Evolutionary conservation across 2,797 vertebrate species (phyloP).

Genomic region (Sebastiscus tertius): DNA sequence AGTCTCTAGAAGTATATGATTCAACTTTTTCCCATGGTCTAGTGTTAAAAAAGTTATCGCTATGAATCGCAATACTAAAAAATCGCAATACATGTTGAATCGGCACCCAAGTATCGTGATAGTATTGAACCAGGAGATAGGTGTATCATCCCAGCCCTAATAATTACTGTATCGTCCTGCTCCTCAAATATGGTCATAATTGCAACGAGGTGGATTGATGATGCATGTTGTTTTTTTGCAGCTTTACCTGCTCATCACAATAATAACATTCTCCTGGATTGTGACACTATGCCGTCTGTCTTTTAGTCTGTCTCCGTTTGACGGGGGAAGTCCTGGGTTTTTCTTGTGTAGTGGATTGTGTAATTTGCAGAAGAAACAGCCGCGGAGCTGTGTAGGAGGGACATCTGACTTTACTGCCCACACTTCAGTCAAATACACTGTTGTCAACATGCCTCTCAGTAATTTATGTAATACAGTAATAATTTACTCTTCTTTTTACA

Average conservation of each 20-base stretch:
- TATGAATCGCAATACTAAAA: too few species aligned
- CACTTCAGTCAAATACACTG: conserved; percentile 15
- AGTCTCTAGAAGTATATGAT: too few species aligned
- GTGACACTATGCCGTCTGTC: not conserved
- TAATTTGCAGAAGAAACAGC: conserved; percentile 19
- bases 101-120: too few species aligned
- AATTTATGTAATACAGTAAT: not conserved
- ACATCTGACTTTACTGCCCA: conserved; percentile 17
- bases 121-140: too few species aligned
- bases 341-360: not conserved
- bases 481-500: not conserved
- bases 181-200: not conserved
- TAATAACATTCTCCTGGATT: not conserved
- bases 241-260: not conserved
- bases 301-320: not conserved
- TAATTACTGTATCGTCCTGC: too few species aligned
- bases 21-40: too few species aligned
- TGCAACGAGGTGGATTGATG: not conserved
- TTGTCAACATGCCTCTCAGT: conserved; percentile 1
- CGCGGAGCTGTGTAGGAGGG: conserved; percentile 21
- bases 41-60: too few species aligned
- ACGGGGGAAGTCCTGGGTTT: not conserved
- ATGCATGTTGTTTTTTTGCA: not conserved
- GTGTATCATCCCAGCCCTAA: too few species aligned
- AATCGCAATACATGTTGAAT: too few species aligned